These are phyloP conservation scores for Calypte anna DNA, from an alignment of 2,113 vertebrate species.

Conservation along the genomic window DNA sequence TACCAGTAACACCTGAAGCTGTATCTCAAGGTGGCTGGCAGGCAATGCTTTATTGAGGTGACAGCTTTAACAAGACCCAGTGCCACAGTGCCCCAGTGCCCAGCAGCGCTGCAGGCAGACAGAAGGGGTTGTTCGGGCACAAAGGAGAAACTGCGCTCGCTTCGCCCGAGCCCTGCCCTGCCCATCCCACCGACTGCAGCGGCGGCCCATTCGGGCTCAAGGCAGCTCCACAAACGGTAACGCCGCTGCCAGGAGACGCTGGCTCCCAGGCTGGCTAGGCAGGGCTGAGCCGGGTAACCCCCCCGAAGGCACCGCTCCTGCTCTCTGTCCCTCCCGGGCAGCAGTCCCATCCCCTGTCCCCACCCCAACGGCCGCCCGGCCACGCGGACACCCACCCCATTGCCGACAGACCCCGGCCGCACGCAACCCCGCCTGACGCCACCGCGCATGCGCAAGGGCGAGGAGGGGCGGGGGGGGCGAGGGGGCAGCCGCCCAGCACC, in stretches of 20 bases:
- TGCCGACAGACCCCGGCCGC: too few species aligned
- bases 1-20: not conserved
- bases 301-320: accelerated
- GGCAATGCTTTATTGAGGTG: accelerated
- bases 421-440: too few species aligned
- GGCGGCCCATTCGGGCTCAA: accelerated
- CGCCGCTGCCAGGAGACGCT: accelerated
- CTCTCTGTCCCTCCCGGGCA: too few species aligned
- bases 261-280: too few species aligned
- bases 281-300: too few species aligned
- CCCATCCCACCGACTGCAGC: accelerated
- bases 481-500: too few species aligned
- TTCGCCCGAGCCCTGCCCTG: not conserved
- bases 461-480: too few species aligned
- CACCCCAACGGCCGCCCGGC: too few species aligned
- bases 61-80: not conserved
- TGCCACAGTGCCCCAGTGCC: accelerated
- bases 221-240: accelerated
- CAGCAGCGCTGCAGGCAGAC: accelerated
- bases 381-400: not conserved
- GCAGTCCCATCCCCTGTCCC: too few species aligned
- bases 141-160: accelerated
- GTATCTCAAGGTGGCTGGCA: accelerated
- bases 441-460: not conserved
- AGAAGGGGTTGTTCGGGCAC: accelerated